A percentile compares a stretch with the other conserved stretches of the same genome.
Evolutionary conservation across 2,113 vertebrate genomes (phyloP).

Genomic region (Anser cygnoides): DNA sequence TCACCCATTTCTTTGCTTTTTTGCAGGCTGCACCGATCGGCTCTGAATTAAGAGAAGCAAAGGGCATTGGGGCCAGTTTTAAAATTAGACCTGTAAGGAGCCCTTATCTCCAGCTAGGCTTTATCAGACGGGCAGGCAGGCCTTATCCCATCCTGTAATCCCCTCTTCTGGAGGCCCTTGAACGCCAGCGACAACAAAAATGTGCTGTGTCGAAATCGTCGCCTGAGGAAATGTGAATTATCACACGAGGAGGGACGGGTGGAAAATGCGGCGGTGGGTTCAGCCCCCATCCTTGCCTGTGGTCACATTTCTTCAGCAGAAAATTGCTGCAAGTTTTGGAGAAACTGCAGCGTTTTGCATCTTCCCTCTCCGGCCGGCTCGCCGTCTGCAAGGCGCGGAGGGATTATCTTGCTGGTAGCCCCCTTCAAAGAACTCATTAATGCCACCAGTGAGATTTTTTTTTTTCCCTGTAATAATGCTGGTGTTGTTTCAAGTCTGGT

Average conservation of each 20-base stretch:
- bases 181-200: background rate
- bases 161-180: conserved; percentile 50
- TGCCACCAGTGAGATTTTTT: background rate
- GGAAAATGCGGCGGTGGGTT: background rate
- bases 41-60: background rate
- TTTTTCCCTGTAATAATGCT: background rate
- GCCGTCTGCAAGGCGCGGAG: background rate
- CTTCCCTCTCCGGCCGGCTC: background rate
- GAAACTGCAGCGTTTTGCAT: background rate
- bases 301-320: fast-evolving
- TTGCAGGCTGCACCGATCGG: fast-evolving
- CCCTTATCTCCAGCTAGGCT: conserved; percentile 32
- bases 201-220: background rate
- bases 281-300: background rate
- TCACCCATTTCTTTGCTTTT: background rate
- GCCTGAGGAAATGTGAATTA: background rate
- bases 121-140: conserved; percentile 9
- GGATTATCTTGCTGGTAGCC: background rate
- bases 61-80: background rate
- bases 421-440: conserved; percentile 1
- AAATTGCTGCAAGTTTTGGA: background rate
- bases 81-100: conserved; percentile 54
- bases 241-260: background rate
- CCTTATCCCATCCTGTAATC: background rate
- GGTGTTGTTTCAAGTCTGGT: background rate